phyloP scores from a whole-genome alignment of 2,888 invertebrate species.

The Harpagoxenus sublaevis region DNA sequence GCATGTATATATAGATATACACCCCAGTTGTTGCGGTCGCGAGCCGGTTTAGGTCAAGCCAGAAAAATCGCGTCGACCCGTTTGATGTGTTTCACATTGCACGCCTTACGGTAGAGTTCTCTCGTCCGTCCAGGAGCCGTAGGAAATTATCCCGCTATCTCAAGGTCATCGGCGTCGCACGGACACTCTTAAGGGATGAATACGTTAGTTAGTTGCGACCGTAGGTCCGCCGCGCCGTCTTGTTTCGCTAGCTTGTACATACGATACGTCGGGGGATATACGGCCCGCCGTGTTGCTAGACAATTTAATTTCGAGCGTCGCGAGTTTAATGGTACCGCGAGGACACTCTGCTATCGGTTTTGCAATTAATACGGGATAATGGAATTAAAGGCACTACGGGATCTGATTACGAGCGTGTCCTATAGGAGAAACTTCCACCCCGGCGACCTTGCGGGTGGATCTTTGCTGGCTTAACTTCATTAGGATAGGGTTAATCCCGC shows the following conservation, averaged over 20 bases:
- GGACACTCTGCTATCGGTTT: constrained; percentile 49
- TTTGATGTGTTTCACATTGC: constrained; percentile 68
- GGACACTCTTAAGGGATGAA: constrained; percentile 64
- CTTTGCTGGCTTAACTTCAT: constrained; percentile 40
- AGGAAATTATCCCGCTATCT: constrained; percentile 57
- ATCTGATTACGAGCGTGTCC: constrained; percentile 48
- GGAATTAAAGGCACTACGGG: constrained; percentile 48
- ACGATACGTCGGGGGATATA: constrained; percentile 59
- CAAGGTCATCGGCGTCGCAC: constrained; percentile 67
- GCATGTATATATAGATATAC: constrained; percentile 11
- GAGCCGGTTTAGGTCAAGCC: constrained; percentile 69
- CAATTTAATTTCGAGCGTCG: constrained; percentile 50
- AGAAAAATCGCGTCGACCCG: constrained; percentile 61
- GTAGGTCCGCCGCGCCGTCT: constrained; percentile 46
- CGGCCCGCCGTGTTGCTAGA: constrained; percentile 23
- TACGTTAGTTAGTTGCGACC: constrained; percentile 53
- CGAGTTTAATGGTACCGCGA: constrained; percentile 52
- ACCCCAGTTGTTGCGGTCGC: constrained; percentile 2
- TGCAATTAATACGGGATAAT: constrained; percentile 55
- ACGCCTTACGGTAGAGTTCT: constrained; percentile 65
- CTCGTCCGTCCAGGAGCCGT: constrained; percentile 34
- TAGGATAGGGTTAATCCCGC: constrained; percentile 26
- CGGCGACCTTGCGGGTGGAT: constrained; percentile 14
- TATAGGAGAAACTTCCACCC: constrained; percentile 39
- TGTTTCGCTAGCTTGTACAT: constrained; percentile 26